A percentile compares a stretch with the other conserved stretches of the same genome.
Conservation (phyloP, 2,888 invertebrate species). For the Dryomyza anilis region DNA sequence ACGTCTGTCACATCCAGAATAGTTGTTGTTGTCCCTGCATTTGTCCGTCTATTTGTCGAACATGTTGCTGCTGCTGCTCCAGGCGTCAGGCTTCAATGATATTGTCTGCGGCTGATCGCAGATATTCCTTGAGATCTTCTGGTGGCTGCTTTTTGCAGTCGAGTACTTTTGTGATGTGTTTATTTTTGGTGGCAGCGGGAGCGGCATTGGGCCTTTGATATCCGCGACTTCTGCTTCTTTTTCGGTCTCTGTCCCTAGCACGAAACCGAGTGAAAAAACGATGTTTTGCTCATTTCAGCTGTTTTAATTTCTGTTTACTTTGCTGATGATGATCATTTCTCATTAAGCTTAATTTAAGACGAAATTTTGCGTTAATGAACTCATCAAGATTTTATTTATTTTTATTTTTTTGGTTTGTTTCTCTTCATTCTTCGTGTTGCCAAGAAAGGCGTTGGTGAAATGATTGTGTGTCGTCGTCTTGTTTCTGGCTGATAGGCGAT, state of each 20-base stretch:
- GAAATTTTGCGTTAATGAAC: slow-evolving; percentile 59
- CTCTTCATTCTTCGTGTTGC: neutral
- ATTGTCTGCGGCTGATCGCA: slow-evolving; percentile 8
- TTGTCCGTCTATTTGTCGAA: no score
- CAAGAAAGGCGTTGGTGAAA: no score
- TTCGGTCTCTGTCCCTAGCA: slow-evolving; percentile 31
- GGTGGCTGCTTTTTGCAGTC: neutral
- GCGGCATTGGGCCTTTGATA: slow-evolving; percentile 51
- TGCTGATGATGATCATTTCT: slow-evolving; percentile 51
- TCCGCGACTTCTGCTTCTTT: slow-evolving; percentile 26
- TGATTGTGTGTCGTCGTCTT: no score
- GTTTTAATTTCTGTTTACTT: slow-evolving; percentile 49
- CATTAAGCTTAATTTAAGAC: slow-evolving; percentile 58
- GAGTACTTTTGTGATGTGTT: slow-evolving; percentile 24
- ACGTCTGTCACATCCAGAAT: no score
- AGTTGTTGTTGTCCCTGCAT: no score
- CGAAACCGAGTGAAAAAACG: neutral
- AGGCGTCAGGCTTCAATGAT: slow-evolving; percentile 22
- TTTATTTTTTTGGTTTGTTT: slow-evolving; percentile 2
- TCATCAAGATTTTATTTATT: slow-evolving; percentile 46
- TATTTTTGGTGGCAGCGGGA: slow-evolving; percentile 33
- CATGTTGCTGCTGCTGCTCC: slow-evolving; percentile 13
- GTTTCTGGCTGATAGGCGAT: no score
- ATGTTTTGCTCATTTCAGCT: slow-evolving; percentile 35
- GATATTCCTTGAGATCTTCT: neutral